A percentile compares a stretch with the other conserved stretches of the same genome.
These are phyloP conservation scores for Odocoileus virginianus DNA, from an alignment of 2,113 vertebrate genomes.

Conservation along the genomic window DNA sequence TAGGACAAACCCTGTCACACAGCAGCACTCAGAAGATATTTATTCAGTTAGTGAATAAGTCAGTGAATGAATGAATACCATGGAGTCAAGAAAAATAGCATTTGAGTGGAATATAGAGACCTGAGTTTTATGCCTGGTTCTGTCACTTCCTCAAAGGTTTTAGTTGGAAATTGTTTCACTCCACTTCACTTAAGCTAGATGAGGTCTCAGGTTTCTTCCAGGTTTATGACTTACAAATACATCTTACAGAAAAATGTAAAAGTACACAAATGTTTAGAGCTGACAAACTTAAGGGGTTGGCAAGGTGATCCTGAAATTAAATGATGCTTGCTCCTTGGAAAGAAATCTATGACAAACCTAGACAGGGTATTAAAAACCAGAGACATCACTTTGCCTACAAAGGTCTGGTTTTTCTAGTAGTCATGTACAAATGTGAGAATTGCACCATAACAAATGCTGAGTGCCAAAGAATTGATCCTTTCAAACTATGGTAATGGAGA, in stretches of 20 bases:
- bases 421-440: neutral
- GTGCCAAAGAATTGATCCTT: neutral
- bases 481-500: neutral
- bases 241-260: neutral
- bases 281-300: neutral
- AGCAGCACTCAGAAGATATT: neutral
- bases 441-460: neutral
- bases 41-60: neutral
- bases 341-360: neutral
- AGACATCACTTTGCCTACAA: neutral
- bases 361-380: neutral
- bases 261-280: neutral
- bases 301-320: neutral
- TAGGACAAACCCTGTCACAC: neutral
- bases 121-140: neutral
- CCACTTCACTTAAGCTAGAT: neutral
- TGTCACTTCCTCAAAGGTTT: neutral
- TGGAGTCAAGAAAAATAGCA: neutral
- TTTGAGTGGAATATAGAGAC: neutral
- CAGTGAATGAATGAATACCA: neutral
- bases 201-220: neutral
- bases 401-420: neutral
- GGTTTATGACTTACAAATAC: neutral
- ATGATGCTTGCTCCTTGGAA: neutral
- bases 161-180: neutral